Percentiles rank a stretch among this genome's conserved stretches.
Conservation (phyloP, 2,888 invertebrate genomes). For the Drosophila demipolita region DNA sequence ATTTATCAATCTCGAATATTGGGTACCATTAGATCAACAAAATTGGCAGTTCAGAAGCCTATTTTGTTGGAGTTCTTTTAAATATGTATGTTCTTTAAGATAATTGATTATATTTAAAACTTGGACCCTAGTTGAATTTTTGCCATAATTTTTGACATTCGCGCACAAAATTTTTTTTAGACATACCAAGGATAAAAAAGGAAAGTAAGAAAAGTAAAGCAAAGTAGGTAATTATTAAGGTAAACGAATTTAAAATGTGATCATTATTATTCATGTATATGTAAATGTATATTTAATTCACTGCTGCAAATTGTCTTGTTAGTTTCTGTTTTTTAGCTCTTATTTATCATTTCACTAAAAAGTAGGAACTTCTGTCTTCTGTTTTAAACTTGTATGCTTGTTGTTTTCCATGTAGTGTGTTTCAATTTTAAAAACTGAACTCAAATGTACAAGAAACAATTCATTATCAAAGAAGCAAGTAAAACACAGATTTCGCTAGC, state of each 20-base stretch:
- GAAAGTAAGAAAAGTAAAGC: constrained; percentile 41
- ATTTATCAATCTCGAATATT: constrained; percentile 46
- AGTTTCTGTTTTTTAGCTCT: constrained; percentile 56
- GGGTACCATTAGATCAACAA: constrained; percentile 67
- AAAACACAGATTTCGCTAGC: constrained; percentile 73
- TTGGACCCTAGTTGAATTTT: constrained; percentile 82
- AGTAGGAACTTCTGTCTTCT: constrained; percentile 80
- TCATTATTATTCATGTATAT: constrained; percentile 18
- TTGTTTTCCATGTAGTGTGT: constrained; percentile 40
- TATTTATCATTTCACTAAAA: constrained; percentile 72
- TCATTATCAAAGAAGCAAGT: constrained; percentile 58
- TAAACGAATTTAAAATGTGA: constrained; percentile 29
- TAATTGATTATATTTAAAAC: constrained; percentile 74
- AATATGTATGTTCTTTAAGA: constrained; percentile 47
- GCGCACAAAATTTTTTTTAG: constrained; percentile 51
- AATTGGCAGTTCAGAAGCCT: constrained; percentile 47
- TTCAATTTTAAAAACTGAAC: constrained; percentile 45
- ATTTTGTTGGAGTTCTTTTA: constrained; percentile 34
- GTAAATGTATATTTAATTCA: constrained; percentile 60
- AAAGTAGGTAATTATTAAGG: constrained; percentile 47
- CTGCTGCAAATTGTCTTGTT: constrained; percentile 70
- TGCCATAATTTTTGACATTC: constrained; percentile 61
- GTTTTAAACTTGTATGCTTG: constrained; percentile 50
- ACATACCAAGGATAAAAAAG: constrained; percentile 62
- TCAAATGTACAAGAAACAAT: constrained; percentile 42